Conservation (phyloP, 2,888 invertebrate species). For the Drosophila neutralis region DNA sequence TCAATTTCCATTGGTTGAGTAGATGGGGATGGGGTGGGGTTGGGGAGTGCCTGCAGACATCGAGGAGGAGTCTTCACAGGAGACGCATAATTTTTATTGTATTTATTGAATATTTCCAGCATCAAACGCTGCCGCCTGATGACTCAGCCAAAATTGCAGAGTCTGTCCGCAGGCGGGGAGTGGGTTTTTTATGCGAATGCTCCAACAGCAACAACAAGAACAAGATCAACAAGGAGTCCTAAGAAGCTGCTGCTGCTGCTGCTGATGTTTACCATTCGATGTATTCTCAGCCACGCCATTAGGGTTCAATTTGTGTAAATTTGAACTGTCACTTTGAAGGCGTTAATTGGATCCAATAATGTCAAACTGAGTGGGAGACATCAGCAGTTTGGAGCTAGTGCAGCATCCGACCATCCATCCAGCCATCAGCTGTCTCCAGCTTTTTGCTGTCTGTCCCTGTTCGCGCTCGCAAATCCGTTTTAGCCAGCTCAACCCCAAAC, state of each 20-base stretch:
- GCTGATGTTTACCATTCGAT: not conserved
- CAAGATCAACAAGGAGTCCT: slow-evolving; percentile 7
- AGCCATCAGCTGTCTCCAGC: slow-evolving; percentile 10
- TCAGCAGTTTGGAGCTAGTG: slow-evolving; percentile 37
- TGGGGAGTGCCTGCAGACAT: not conserved
- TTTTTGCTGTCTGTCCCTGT: slow-evolving; percentile 13
- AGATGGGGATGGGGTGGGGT: not conserved
- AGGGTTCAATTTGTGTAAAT: slow-evolving; percentile 77
- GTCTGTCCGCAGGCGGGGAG: not conserved
- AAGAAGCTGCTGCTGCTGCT: not conserved
- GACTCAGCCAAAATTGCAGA: slow-evolving; percentile 61
- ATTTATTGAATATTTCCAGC: slow-evolving; percentile 79
- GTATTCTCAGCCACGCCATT: slow-evolving; percentile 19
- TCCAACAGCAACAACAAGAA: not conserved
- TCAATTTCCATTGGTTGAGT: slow-evolving; percentile 58
- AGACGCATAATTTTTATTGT: slow-evolving; percentile 73
- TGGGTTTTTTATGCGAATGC: not conserved
- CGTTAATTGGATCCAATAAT: slow-evolving; percentile 81
- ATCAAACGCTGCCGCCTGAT: slow-evolving; percentile 64
- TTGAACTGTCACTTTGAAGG: slow-evolving; percentile 81
- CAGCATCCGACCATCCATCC: slow-evolving; percentile 11
- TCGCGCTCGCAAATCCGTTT: slow-evolving; percentile 51
- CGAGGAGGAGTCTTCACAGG: not conserved
- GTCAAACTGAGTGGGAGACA: slow-evolving; percentile 48
- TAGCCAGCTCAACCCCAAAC: slow-evolving; percentile 7